phyloP scores from a whole-genome alignment of 92 coral and sea anemone genomes.

The Siderastrea siderea region DNA sequence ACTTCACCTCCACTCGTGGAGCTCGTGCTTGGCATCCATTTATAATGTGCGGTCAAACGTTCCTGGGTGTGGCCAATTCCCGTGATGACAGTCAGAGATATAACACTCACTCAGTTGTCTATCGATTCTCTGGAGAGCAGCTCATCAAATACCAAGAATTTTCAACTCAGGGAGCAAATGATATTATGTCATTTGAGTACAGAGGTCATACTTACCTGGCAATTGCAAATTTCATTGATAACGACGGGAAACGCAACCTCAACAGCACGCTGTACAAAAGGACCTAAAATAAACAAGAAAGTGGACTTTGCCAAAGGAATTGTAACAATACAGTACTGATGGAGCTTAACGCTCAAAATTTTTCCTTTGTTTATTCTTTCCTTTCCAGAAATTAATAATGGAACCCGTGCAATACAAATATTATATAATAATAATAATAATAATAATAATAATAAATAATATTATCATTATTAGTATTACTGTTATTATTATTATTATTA shows the following conservation, averaged over 20 bases:
- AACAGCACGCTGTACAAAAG: background rate
- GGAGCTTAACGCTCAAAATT: too few species aligned
- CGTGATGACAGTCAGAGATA: too few species aligned
- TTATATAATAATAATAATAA: too few species aligned
- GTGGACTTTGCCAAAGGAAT: too few species aligned
- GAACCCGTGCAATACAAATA: too few species aligned
- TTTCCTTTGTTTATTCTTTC: too few species aligned
- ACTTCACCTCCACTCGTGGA: slow-evolving; percentile 43
- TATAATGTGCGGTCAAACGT: background rate
- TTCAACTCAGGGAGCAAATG: background rate
- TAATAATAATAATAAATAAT: too few species aligned
- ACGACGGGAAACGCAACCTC: background rate
- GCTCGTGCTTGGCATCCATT: slow-evolving; percentile 33
- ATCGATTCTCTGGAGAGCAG: background rate
- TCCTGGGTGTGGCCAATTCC: background rate
- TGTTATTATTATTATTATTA: too few species aligned
- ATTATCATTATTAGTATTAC: too few species aligned
- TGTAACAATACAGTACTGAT: too few species aligned
- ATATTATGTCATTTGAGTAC: background rate
- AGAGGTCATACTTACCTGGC: background rate
- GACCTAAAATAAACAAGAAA: background rate
- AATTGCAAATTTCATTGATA: background rate
- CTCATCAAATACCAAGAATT: background rate
- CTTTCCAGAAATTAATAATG: too few species aligned
- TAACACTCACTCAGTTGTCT: background rate